A percentile compares a stretch with the other conserved stretches of the same genome.
Conservation (phyloP, 2,797 vertebrate species). For the Aphelocoma californica region DNA sequence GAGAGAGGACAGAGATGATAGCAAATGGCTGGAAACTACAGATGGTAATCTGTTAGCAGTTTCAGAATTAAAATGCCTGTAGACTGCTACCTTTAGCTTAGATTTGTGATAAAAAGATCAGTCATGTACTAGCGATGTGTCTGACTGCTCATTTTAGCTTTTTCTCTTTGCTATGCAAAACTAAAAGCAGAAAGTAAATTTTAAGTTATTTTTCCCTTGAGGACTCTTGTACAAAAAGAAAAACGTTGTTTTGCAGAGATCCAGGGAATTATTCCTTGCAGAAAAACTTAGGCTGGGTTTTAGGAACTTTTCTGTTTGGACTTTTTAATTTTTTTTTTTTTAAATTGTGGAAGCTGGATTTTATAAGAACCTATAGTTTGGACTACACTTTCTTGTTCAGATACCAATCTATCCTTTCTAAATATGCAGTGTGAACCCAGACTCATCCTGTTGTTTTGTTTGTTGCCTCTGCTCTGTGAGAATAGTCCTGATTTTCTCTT, state of each 20-base stretch:
- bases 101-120: neutral
- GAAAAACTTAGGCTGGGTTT: neutral
- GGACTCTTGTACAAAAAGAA: neutral
- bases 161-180: neutral
- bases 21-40: neutral
- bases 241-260: neutral
- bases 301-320: neutral
- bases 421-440: neutral
- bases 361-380: neutral
- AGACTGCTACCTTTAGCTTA: neutral
- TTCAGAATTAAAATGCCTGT: neutral
- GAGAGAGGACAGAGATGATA: neutral
- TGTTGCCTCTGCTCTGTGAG: neutral
- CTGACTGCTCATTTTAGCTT: neutral
- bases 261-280: neutral
- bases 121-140: accelerated
- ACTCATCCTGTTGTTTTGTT: neutral
- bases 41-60: neutral
- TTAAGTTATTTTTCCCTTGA: neutral
- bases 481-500: neutral
- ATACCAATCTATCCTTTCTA: neutral
- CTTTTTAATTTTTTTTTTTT: neutral
- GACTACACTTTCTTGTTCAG: neutral
- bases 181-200: neutral
- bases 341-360: neutral